Conservation (phyloP, 2,113 vertebrate genomes). For the Columba livia region DNA sequence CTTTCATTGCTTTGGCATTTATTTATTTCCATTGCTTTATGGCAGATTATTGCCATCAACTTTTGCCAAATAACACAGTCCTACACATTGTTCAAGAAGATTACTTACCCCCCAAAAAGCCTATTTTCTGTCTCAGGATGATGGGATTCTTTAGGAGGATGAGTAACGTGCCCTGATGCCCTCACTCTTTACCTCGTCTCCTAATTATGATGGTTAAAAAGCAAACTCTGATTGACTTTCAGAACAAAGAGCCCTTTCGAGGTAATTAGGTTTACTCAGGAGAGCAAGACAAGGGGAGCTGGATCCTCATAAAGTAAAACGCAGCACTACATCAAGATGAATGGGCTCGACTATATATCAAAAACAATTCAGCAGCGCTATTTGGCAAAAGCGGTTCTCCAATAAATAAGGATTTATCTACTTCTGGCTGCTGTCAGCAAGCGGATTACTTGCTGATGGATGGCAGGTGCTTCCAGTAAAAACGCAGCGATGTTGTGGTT, state of each 20-base stretch:
- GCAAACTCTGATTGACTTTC: neutral
- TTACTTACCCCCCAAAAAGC: neutral
- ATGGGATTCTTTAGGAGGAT: neutral
- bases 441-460: neutral
- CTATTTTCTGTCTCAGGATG: neutral
- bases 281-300: neutral
- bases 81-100: accelerated
- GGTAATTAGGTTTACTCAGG: neutral
- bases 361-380: neutral
- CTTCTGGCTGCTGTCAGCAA: neutral
- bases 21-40: neutral
- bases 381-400: neutral
- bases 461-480: conserved; percentile 1
- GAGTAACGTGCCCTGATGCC: accelerated
- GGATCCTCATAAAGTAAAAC: neutral
- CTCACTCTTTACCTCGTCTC: neutral
- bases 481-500: neutral
- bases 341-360: neutral
- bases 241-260: neutral
- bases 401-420: neutral
- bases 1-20: neutral
- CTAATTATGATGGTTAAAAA: neutral
- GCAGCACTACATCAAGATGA: neutral
- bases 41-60: neutral
- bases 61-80: neutral